Base-by-base conservation (phyloP, 2,113 vertebrate genomes). In the Piprites chloris region DNA sequence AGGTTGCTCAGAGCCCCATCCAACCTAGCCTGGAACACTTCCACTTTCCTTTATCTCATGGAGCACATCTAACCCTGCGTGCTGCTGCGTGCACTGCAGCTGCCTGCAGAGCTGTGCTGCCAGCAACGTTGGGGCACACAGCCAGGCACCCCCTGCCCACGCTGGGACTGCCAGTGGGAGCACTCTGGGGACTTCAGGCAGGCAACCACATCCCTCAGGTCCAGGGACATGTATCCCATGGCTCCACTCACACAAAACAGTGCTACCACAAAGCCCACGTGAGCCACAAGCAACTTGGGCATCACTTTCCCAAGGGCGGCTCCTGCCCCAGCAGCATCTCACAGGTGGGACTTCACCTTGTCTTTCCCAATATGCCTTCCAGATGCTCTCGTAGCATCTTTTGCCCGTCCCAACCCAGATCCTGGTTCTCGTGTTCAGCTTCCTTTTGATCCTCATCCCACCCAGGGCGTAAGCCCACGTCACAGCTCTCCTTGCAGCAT, bases 51-150 rank as follows among this genome's bases (percentile, higher is more conserved):
- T 76, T 24, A 26, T 17, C 55, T 44, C 42, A 24, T 5, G 12
- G 30, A 66, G n/a, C 1, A 4, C 30, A 12, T 32, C 85, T 69
- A 69, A 44, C 27, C 33, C 35, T 9, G 2, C 0, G 2, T 8
- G 10, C 39, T 62, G 75, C 28, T 47, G 44, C 0, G 1, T 26
- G 33, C n/a, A n/a, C 0, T 3, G 87, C 41, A 22, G 37, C 24
- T 58, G 55, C n/a, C 79, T 78, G 19, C 55, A 59, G 55, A 73
- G 39, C 21, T 1, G 3, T 21, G 62, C 32, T 42, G 56, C 41
- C 10, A 3, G 66, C 30, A 46, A 7, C 0, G 3, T 9, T 0
- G 2, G 55, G 75, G 18, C 52, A 85, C 14, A 3, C 14, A 12
- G 63, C 20, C 47, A 56, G 76, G 53, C 49, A 81, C 5, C 10